Evolutionary conservation across 2,888 invertebrate species (phyloP), one percentile per base, ranked within the genome.

Genomic region (Ariolimax columbianus): DNA sequence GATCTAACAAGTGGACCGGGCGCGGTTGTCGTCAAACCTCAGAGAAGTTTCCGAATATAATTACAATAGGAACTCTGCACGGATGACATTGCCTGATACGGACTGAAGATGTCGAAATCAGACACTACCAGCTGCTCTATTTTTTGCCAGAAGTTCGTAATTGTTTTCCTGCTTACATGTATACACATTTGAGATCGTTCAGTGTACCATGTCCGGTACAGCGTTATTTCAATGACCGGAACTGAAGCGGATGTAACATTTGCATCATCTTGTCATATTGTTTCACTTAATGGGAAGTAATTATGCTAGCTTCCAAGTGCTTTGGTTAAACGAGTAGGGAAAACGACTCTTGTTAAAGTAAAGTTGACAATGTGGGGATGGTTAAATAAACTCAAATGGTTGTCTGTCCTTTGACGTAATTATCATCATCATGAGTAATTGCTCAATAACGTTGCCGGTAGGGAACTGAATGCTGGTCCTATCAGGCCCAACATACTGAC

Each of bases 131-230:
- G 43, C 43, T 40, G 23, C 2, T 40, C 23, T 72, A 43, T 51
- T 77, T 33, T 51, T 36, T 7, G n/a, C 30, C 40, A 30, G 33
- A 51, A 59, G 3, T 51, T 19, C 9, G 43, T 38, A 77, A 47
- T 55, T 33, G 30, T 9, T 38, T 11, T 17, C n/a, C 11, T 14
- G 36, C 68, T 33, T 36, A 47, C 40, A 11, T 23, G 40, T 72
- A 11, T 72, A 51, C 47, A 30, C 43, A 47, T 3, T 30, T 1
- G 30, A n/a, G 47, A 75, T 23, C 30, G 47, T 36, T 17, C 36
- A 23, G 19, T 33, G 77, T 77, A 36, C 77, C 77, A 77, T 19
- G 59, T 77, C 77, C 77, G 77, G 59, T 55, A 77, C 59, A 77
- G 55, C 77, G 55, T 59, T 30, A 33, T 1, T 38, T 23, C 23